phyloP scores from a whole-genome alignment of 2,113 vertebrate genomes.

The Psammodynastes pulverulentus region DNA sequence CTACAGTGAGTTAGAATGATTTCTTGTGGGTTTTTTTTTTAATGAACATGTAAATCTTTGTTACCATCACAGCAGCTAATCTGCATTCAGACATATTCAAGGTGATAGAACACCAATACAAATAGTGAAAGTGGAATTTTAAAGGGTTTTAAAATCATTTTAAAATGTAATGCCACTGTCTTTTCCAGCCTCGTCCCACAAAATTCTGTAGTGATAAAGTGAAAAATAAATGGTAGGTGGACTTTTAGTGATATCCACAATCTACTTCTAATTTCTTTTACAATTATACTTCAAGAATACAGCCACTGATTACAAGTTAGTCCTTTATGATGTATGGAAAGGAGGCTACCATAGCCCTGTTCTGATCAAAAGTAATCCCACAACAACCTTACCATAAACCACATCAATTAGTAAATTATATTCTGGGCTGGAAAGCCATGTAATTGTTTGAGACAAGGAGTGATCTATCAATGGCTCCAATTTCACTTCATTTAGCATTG shows the following conservation, averaged over 20 bases:
- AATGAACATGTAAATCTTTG: not conserved
- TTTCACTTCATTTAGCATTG: not conserved
- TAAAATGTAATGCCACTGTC: not conserved
- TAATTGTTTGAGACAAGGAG: not conserved
- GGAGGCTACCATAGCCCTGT: not conserved
- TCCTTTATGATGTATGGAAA: not conserved
- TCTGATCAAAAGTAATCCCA: not conserved
- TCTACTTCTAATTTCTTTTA: not conserved
- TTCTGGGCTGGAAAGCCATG: not conserved
- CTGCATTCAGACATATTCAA: not conserved
- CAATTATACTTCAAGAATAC: not conserved
- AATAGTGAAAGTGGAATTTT: not conserved
- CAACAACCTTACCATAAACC: not conserved
- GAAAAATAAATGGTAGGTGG: not conserved
- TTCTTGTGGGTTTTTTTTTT: not conserved
- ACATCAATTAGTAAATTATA: not conserved
- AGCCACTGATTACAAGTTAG: not conserved
- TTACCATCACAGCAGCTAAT: not conserved
- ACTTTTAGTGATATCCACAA: not conserved
- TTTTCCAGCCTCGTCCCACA: not conserved
- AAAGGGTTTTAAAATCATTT: not conserved
- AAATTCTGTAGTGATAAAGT: not conserved
- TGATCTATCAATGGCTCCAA: not conserved
- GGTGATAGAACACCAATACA: not conserved
- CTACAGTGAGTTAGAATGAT: slow-evolving; percentile 73